Conservation (phyloP, 2,113 vertebrate genomes). For the Chaenocephalus aceratus region DNA sequence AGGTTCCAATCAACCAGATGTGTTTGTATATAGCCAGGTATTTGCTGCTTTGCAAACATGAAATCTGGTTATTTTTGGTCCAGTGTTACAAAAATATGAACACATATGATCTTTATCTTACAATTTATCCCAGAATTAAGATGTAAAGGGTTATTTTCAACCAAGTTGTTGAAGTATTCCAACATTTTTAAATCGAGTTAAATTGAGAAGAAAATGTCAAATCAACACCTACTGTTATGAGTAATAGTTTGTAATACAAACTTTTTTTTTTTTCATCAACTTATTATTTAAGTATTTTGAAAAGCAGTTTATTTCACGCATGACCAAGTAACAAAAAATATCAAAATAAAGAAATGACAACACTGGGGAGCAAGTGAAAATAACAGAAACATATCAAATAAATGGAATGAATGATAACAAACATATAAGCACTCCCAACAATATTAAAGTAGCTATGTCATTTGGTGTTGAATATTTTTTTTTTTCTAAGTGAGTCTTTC, state of each 20-base stretch:
- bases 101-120: background rate
- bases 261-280: too few relatives aligned
- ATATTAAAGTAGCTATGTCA: too few relatives aligned
- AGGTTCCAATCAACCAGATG: background rate
- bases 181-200: background rate
- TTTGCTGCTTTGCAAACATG: background rate
- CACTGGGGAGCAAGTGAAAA: background rate
- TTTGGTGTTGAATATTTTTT: too few relatives aligned
- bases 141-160: background rate
- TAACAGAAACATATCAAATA: background rate
- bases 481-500: too few relatives aligned
- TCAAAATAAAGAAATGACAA: too few relatives aligned
- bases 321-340: too few relatives aligned
- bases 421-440: too few relatives aligned
- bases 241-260: too few relatives aligned
- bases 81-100: background rate
- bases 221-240: too few relatives aligned
- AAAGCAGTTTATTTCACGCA: too few relatives aligned
- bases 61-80: background rate
- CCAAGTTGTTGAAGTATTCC: background rate
- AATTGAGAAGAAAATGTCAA: too few relatives aligned
- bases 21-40: background rate
- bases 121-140: background rate
- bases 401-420: background rate
- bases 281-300: too few relatives aligned